Evolutionary conservation across 2,797 vertebrate species (phyloP).

Genomic region (Allobates femoralis): DNA sequence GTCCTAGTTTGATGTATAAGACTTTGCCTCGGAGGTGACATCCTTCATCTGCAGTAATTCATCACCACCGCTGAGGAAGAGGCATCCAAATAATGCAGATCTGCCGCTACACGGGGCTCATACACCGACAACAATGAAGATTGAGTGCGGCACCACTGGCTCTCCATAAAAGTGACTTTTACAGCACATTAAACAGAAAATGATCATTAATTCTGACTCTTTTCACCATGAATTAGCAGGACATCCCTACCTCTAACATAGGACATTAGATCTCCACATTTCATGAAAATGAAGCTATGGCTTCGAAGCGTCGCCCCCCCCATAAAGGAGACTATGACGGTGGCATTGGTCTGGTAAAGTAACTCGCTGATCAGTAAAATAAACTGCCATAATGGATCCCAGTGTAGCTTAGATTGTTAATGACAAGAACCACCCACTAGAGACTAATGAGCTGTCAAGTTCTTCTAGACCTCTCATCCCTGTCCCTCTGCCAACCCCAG

Average conservation of each 20-base stretch:
- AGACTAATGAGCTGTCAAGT: too few relatives aligned
- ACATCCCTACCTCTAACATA: not conserved
- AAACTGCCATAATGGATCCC: too few relatives aligned
- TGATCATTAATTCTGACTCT: slow-evolving; percentile 6
- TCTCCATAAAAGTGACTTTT: slow-evolving; percentile 24
- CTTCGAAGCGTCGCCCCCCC: too few relatives aligned
- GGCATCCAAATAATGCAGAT: slow-evolving; percentile 14
- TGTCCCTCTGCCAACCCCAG: too few relatives aligned
- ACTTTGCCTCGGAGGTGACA: not conserved
- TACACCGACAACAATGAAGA: not conserved
- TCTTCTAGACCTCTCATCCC: too few relatives aligned
- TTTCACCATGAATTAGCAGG: not conserved
- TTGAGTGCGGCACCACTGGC: not conserved
- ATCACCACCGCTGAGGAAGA: slow-evolving; percentile 48
- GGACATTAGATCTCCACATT: not conserved
- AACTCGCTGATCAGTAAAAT: too few relatives aligned
- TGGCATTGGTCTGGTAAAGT: too few relatives aligned
- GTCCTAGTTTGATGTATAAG: not conserved
- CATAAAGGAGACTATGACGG: too few relatives aligned
- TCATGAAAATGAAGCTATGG: too few relatives aligned
- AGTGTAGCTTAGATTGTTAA: too few relatives aligned
- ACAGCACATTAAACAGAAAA: slow-evolving; percentile 40
- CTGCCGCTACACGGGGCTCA: slow-evolving; percentile 42
- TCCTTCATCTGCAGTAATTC: slow-evolving; percentile 42
- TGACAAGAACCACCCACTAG: too few relatives aligned